Evolutionary conservation across 2,113 vertebrate species (phyloP).

Genomic region (Neodontobutis hainanensis): DNA sequence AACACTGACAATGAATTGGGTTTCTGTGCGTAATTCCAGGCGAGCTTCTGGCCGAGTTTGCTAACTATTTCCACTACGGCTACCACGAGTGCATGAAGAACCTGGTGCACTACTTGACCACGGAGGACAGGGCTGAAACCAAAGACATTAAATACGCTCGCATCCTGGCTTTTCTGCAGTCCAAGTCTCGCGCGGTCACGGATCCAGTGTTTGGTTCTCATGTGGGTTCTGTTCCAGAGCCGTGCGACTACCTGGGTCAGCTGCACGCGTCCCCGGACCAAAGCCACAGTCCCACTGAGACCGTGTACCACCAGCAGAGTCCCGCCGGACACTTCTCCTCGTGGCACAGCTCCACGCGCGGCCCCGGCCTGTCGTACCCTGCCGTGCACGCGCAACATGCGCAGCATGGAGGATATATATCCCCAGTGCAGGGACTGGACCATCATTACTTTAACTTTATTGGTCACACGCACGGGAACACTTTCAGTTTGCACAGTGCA

Average conservation of each 20-base stretch:
- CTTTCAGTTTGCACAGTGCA: constrained; percentile 87
- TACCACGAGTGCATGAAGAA: constrained; percentile 99
- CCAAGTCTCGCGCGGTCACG: constrained; percentile 86
- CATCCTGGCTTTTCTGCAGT: constrained; percentile 95
- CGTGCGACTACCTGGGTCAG: constrained; percentile 84
- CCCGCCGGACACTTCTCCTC: constrained; percentile 84
- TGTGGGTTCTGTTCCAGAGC: constrained; percentile 79
- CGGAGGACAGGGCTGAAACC: constrained; percentile 94
- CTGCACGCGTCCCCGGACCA: constrained; percentile 85
- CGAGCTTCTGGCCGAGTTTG: constrained; percentile 95
- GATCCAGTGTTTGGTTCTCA: constrained; percentile 85
- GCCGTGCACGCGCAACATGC: constrained; percentile 81
- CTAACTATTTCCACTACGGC: constrained; percentile 98
- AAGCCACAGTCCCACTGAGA: constrained; percentile 81
- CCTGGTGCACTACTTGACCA: constrained; percentile 96
- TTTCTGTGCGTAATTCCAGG: constrained; percentile 59
- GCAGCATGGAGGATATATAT: constrained; percentile 88
- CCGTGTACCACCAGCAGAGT: constrained; percentile 83
- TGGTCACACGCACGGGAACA: constrained; percentile 86
- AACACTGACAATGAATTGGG: background rate
- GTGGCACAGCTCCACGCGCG: constrained; percentile 85
- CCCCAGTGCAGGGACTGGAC: constrained; percentile 88
- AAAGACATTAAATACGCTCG: constrained; percentile 97
- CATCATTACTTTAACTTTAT: constrained; percentile 93
- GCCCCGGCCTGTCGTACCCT: constrained; percentile 83